phyloP scores from a whole-genome alignment of 2,888 invertebrate genomes.

The Dasypogon diadema region DNA sequence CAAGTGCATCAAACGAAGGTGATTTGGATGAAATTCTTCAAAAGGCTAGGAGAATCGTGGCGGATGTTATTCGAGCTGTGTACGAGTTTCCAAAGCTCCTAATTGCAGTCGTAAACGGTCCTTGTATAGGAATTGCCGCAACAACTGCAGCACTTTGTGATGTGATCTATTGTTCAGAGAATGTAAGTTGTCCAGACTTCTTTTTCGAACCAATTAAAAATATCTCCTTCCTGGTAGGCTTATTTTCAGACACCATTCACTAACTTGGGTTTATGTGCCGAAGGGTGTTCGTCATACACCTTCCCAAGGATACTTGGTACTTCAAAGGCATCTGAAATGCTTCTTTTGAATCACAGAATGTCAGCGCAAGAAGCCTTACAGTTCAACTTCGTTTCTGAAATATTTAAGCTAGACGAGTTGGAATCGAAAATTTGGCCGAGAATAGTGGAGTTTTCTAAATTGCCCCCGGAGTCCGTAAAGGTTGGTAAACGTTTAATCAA shows the following conservation, averaged over 20 bases:
- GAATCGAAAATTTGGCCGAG: conserved; percentile 73
- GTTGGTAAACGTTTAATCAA: conserved; percentile 76
- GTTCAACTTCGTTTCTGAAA: conserved; percentile 82
- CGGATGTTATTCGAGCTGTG: conserved; percentile 79
- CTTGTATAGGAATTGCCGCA: conserved; percentile 90
- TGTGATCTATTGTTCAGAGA: conserved; percentile 87
- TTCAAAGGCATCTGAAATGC: conserved; percentile 77
- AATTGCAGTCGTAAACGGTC: conserved; percentile 92
- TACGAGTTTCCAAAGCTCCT: conserved; percentile 91
- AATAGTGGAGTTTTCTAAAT: conserved; percentile 71
- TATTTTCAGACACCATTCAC: conserved; percentile 92
- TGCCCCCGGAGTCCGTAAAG: conserved; percentile 67
- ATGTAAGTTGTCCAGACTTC: conserved; percentile 73
- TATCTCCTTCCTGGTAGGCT: conserved; percentile 72
- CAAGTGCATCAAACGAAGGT: conserved; percentile 43
- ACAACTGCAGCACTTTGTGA: conserved; percentile 90
- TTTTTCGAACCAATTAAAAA: not conserved
- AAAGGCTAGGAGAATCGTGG: conserved; percentile 63
- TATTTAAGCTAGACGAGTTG: conserved; percentile 77
- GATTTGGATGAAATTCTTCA: conserved; percentile 63
- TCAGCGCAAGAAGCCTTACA: conserved; percentile 82
- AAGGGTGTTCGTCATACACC: conserved; percentile 88
- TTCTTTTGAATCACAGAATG: conserved; percentile 81
- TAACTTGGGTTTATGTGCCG: conserved; percentile 85
- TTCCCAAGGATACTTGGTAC: conserved; percentile 89